These are phyloP conservation scores for Mustela nigripes DNA, from an alignment of 2,113 vertebrate species.

Conservation along the genomic window DNA sequence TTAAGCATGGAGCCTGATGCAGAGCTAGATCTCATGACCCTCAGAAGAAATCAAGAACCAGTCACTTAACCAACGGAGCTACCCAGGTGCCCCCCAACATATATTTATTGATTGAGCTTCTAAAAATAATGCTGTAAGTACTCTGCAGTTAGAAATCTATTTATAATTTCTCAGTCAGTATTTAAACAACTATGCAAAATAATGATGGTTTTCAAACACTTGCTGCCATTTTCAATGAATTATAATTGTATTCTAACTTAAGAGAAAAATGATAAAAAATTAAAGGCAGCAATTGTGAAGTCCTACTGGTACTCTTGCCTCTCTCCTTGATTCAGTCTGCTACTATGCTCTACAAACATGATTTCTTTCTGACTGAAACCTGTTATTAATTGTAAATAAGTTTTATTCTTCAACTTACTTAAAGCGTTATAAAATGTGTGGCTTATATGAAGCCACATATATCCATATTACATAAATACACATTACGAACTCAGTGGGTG, in stretches of 20 bases:
- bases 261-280: not conserved
- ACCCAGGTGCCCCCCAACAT: not conserved
- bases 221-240: not conserved
- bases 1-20: not conserved
- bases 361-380: not conserved
- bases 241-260: not conserved
- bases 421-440: not conserved
- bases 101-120: not conserved
- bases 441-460: not conserved
- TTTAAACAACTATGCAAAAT: not conserved
- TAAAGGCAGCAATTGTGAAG: not conserved
- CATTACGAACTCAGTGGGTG: not conserved
- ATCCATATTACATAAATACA: not conserved
- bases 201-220: not conserved
- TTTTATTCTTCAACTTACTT: not conserved
- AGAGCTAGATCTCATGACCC: not conserved
- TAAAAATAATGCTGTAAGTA: not conserved
- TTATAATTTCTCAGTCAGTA: not conserved
- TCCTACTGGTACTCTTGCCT: not conserved
- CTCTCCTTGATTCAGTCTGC: not conserved
- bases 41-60: not conserved
- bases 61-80: not conserved
- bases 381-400: not conserved
- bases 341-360: not conserved
- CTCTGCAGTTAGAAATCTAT: not conserved